Evolutionary conservation across 2,888 invertebrate genomes (phyloP).

Genomic region (Falcaria lacertinaria): DNA sequence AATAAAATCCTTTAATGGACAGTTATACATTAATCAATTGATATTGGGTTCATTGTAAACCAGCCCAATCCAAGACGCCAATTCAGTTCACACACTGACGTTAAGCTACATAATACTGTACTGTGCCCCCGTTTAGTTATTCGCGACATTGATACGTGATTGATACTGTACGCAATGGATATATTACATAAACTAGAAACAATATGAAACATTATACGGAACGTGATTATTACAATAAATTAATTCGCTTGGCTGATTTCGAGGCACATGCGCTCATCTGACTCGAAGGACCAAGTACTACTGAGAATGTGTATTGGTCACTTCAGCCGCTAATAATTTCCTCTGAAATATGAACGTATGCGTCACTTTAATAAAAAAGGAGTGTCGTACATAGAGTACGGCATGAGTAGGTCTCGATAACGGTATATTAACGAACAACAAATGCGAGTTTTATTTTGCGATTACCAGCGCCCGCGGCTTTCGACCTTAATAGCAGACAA

Average conservation of each 20-base stretch:
- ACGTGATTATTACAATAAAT: not conserved
- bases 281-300: slow-evolving; percentile 25
- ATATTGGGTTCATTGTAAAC: slow-evolving; percentile 20
- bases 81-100: slow-evolving; percentile 20
- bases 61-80: no score
- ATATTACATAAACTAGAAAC: slow-evolving; percentile 26
- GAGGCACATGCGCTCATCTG: slow-evolving; percentile 19
- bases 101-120: slow-evolving; percentile 18
- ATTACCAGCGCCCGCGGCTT: slow-evolving; percentile 18
- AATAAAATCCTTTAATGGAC: slow-evolving; percentile 16
- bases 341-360: slow-evolving; percentile 35
- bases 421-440: slow-evolving; percentile 47
- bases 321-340: slow-evolving; percentile 8
- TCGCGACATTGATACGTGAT: slow-evolving; percentile 20
- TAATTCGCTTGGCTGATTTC: not conserved
- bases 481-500: slow-evolving; percentile 21
- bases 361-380: slow-evolving; percentile 53
- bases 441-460: slow-evolving; percentile 31
- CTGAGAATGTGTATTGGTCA: slow-evolving; percentile 17
- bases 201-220: not conserved
- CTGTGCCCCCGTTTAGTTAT: slow-evolving; percentile 29
- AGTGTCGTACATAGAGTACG: slow-evolving; percentile 36
- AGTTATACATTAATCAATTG: slow-evolving; percentile 30
- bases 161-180: slow-evolving; percentile 29
- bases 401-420: slow-evolving; percentile 47